Evolutionary conservation across 2,797 vertebrate species (phyloP).

Genomic region (Pipistrellus pygmaeus): DNA sequence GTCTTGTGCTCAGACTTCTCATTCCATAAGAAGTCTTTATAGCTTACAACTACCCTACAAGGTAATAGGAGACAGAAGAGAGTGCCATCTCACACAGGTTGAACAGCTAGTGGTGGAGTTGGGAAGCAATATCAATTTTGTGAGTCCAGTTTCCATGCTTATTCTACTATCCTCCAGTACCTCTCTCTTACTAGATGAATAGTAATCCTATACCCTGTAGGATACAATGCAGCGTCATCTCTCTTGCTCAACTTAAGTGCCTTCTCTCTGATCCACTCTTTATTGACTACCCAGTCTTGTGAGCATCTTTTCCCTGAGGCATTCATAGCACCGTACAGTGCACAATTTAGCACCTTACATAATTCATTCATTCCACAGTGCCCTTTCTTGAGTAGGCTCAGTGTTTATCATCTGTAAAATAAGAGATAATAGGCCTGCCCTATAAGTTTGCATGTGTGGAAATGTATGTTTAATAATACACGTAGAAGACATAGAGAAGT

Average conservation of each 20-base stretch:
- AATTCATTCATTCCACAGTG: background rate
- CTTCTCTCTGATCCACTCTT: background rate
- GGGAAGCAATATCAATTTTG: background rate
- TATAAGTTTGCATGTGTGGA: background rate
- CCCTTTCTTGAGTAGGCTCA: background rate
- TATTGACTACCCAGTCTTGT: background rate
- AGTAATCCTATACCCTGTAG: background rate
- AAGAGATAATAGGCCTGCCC: background rate
- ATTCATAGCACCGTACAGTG: background rate
- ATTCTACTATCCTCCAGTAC: background rate
- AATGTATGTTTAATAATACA: background rate
- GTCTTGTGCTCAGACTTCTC: background rate
- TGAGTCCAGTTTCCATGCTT: background rate
- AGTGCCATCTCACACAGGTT: background rate
- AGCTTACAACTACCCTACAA: background rate
- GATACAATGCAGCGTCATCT: background rate
- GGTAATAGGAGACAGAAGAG: background rate
- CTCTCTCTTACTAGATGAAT: background rate
- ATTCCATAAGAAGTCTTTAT: background rate
- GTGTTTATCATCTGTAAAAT: constrained; percentile 9
- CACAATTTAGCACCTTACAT: background rate
- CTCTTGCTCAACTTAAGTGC: background rate
- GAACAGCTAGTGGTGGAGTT: background rate
- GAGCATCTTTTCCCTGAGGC: background rate
- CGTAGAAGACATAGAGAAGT: background rate